These are phyloP conservation scores for Alviniconcha marisindica DNA, from an alignment of 1,140 invertebrate species.

Conservation along the genomic window DNA sequence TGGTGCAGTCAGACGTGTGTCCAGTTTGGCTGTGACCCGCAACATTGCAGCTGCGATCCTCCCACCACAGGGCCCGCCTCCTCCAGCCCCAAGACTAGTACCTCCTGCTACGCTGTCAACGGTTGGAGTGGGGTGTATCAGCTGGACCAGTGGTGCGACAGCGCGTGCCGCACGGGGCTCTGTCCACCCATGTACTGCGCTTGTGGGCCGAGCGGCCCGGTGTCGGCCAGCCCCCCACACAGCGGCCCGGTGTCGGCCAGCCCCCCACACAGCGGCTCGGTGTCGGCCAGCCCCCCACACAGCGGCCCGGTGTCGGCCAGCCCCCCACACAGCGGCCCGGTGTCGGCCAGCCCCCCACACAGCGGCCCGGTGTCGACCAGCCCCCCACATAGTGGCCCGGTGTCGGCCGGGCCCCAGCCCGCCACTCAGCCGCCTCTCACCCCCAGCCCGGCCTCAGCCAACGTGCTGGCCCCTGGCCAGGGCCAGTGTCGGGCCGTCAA, in stretches of 20 bases:
- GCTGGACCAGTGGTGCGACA: not conserved
- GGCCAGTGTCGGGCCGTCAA: not conserved
- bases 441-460: not conserved
- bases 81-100: not conserved
- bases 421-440: too few species aligned
- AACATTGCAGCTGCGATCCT: constrained; percentile 3
- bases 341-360: too few species aligned
- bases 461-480: too few species aligned
- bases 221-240: not conserved
- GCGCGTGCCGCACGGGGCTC: not conserved
- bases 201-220: not conserved
- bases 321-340: not conserved
- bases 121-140: not conserved
- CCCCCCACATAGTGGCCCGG: not conserved
- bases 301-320: not conserved
- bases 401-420: too few species aligned
- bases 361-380: not conserved
- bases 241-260: not conserved
- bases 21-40: constrained; percentile 19
- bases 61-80: not conserved
- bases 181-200: constrained; percentile 1
- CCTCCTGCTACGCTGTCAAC: not conserved
- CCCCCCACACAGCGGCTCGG: not conserved
- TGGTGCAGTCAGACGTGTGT: constrained; percentile 42
- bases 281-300: too few species aligned